Evolutionary conservation across 2,797 vertebrate genomes (phyloP), one percentile per base, ranked within the genome.

Genomic region (Gambusia yucatana): DNA sequence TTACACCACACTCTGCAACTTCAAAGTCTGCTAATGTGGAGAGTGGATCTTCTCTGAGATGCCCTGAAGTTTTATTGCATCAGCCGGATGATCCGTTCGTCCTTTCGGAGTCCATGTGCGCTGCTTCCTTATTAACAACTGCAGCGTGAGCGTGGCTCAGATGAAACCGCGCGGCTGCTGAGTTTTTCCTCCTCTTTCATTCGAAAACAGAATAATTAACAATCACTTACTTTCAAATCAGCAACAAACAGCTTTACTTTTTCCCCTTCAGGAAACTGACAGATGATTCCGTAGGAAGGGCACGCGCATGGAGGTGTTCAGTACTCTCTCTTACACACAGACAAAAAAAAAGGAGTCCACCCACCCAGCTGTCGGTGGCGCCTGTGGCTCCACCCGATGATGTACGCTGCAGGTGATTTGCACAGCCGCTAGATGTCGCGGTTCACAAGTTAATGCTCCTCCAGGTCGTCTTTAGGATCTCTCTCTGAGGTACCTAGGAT

Each of bases 1-100:
- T 17, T 39, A 13, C 28, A 4, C 5, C 20, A 1, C 39, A 17
- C 39, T 22, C 8, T 20, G 36, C n/a, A 22, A 36, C 72, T 82
- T 73, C 22, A n/a, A 70, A n/a, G 30, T 46, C 4, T 1, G 16
- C 22, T 55, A 2, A 2, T 4, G 4, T 20, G 57, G 17, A 8
- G n/a, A 5, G 9, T 46, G 20, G 20, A 43, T 41, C 61, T 4
- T 46, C 33, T 73, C n/a, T n/a, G 20, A 6, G 52, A 78, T 79
- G 71, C 20, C 10, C 43, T 33, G 4, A 8, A 46, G 63, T 79
- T 30, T 0, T 52, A 47, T 91, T 91, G 90, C 90, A 86, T 93
- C 91, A 92, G 90, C 90, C 89, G 61, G 43, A 67, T 11, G 44
- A 20, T 33, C 17, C 55, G 73, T 14, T 5, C 43, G 71, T 28